Evolutionary conservation across 2,888 invertebrate species (phyloP).

Genomic region (Unio delphinus): DNA sequence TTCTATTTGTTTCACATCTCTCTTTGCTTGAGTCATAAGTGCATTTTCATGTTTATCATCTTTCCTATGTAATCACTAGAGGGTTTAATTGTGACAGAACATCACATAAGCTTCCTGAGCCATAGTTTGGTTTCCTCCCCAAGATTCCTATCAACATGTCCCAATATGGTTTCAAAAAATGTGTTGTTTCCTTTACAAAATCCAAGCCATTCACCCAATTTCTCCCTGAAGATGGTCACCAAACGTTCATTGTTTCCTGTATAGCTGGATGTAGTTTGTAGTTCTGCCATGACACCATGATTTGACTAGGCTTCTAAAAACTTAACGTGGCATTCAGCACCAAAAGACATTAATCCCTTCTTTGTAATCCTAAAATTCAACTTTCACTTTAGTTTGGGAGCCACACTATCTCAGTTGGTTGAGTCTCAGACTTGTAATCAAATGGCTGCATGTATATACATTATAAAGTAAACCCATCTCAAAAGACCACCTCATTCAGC

Average conservation of each 20-base stretch:
- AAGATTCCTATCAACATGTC: constrained; percentile 17
- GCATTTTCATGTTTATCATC: constrained; percentile 8
- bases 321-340: constrained; percentile 4
- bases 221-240: constrained; percentile 18
- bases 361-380: constrained; percentile 13
- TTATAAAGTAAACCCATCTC: too few relatives aligned
- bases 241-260: constrained; percentile 10
- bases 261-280: constrained; percentile 11
- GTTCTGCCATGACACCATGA: constrained; percentile 8
- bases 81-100: constrained; percentile 25
- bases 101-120: constrained; percentile 16
- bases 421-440: too few relatives aligned
- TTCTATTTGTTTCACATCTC: constrained; percentile 6
- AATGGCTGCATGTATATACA: too few relatives aligned
- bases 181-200: constrained; percentile 8
- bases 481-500: too few relatives aligned
- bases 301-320: constrained; percentile 13
- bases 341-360: constrained; percentile 16
- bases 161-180: constrained; percentile 17
- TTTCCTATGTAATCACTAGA: constrained; percentile 16
- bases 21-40: constrained; percentile 8
- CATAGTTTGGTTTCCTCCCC: constrained; percentile 18
- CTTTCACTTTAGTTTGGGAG: not conserved
- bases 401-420: too few relatives aligned
- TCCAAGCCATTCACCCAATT: constrained; percentile 7